These are phyloP conservation scores for Schrankia costaestrigalis DNA, from an alignment of 2,888 invertebrate genomes.

Conservation along the genomic window DNA sequence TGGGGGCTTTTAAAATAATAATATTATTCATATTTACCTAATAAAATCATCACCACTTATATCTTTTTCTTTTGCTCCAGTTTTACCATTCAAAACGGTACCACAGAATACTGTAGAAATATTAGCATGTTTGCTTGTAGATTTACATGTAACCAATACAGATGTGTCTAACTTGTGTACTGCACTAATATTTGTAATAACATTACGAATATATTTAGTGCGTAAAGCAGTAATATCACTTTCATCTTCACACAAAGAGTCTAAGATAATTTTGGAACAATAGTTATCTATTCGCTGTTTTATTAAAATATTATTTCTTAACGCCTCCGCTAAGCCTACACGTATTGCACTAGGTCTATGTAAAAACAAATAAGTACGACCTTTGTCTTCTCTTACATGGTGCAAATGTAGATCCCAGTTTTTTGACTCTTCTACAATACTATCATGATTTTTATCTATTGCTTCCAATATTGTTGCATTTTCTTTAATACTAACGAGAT, in stretches of 20 bases:
- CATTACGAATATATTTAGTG: conserved; percentile 48
- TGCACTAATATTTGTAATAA: conserved; percentile 51
- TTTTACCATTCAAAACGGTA: conserved; percentile 79
- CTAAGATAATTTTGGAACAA: conserved; percentile 35
- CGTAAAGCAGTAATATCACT: conserved; percentile 54
- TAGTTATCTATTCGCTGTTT: conserved; percentile 30
- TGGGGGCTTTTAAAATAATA: not conserved
- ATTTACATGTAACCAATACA: conserved; percentile 63
- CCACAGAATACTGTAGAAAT: conserved; percentile 72
- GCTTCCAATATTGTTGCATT: conserved; percentile 41
- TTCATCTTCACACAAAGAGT: conserved; percentile 43
- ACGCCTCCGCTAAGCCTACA: conserved; percentile 46
- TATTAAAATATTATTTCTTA: conserved; percentile 41
- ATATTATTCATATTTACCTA: conserved; percentile 44
- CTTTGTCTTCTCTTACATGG: conserved; percentile 58
- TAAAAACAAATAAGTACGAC: conserved; percentile 77
- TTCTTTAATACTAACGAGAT: conserved; percentile 16
- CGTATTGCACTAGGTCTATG: conserved; percentile 55
- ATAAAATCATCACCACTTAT: conserved; percentile 76
- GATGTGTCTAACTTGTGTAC: conserved; percentile 23
- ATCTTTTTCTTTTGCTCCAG: conserved; percentile 73
- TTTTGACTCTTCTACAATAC: conserved; percentile 61
- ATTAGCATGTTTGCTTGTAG: conserved; percentile 41
- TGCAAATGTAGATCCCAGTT: conserved; percentile 71
- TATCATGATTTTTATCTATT: conserved; percentile 49